phyloP scores from a whole-genome alignment of 2,888 invertebrate species.

The Nematopogon swammerdamellus region DNA sequence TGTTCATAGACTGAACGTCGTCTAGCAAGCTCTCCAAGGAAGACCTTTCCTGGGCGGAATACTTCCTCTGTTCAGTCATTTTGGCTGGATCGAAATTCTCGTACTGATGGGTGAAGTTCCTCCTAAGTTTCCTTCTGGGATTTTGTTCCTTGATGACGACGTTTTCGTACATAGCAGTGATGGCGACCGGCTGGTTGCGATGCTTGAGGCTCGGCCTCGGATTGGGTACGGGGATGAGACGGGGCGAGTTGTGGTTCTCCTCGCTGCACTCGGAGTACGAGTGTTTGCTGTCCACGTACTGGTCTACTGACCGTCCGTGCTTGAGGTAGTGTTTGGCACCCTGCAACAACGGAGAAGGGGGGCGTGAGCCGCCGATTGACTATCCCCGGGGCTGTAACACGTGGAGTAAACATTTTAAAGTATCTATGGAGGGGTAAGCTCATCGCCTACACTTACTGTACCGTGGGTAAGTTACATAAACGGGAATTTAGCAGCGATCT shows the following conservation, averaged over 20 bases:
- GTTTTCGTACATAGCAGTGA: slow-evolving; percentile 72
- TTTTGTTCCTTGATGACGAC: slow-evolving; percentile 69
- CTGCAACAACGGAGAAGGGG: slow-evolving; percentile 30
- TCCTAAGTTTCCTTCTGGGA: slow-evolving; percentile 65
- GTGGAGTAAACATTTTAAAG: too few species aligned
- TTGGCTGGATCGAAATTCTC: slow-evolving; percentile 58
- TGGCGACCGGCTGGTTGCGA: slow-evolving; percentile 65
- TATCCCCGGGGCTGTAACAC: too few species aligned
- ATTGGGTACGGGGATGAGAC: slow-evolving; percentile 41
- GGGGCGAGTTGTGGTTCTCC: slow-evolving; percentile 41
- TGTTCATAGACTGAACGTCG: slow-evolving; percentile 53
- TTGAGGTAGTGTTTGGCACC: slow-evolving; percentile 57
- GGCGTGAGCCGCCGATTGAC: too few species aligned
- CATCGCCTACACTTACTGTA: too few species aligned
- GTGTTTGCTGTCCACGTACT: slow-evolving; percentile 69
- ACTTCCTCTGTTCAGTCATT: slow-evolving; percentile 41
- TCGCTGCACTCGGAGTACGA: slow-evolving; percentile 53
- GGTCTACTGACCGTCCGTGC: slow-evolving; percentile 73
- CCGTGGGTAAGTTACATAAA: too few species aligned
- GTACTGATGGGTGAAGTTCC: slow-evolving; percentile 56
- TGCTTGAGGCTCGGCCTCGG: slow-evolving; percentile 43
- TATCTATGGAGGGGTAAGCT: too few species aligned
- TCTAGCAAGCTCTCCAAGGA: slow-evolving; percentile 61
- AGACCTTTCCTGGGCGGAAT: slow-evolving; percentile 51
- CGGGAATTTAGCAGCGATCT: too few species aligned